Evolutionary conservation across 1,140 invertebrate species (phyloP).

Genomic region (Drosophila murphyi): DNA sequence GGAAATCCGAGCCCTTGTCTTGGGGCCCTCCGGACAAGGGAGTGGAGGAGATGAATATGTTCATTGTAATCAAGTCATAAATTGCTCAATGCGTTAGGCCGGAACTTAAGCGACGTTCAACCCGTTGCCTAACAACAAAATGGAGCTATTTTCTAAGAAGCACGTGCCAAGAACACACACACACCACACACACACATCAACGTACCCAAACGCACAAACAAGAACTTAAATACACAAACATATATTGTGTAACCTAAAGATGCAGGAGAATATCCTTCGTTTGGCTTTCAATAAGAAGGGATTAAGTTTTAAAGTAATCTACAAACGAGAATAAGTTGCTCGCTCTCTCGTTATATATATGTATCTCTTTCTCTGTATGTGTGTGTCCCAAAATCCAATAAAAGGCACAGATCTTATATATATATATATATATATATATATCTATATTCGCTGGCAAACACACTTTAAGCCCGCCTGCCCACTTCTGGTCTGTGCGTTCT

Average conservation of each 20-base stretch:
- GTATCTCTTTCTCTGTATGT: slow-evolving; percentile 11
- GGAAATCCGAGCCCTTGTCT: slow-evolving; percentile 16
- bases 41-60: slow-evolving; percentile 17
- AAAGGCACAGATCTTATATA: slow-evolving; percentile 74
- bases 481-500: slow-evolving; percentile 23
- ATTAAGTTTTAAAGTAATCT: slow-evolving; percentile 76
- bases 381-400: slow-evolving; percentile 60
- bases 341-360: too few relatives aligned
- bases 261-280: slow-evolving; percentile 60
- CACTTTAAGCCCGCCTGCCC: slow-evolving; percentile 8
- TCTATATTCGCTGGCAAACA: slow-evolving; percentile 3
- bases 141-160: slow-evolving; percentile 44
- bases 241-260: slow-evolving; percentile 42
- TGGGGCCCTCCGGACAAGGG: not conserved
- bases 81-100: slow-evolving; percentile 68
- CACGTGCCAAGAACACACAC: slow-evolving; percentile 53
- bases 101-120: slow-evolving; percentile 58
- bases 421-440: slow-evolving; percentile 42
- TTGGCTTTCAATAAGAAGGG: slow-evolving; percentile 73
- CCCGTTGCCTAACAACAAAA: slow-evolving; percentile 63
- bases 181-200: not conserved
- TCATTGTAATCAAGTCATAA: slow-evolving; percentile 80
- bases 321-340: slow-evolving; percentile 52
- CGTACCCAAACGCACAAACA: not conserved
- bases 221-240: slow-evolving; percentile 20